Percentiles rank a stretch among this genome's conserved stretches.
These are phyloP conservation scores for Dolichoris vasculosae DNA, from an alignment of 1,140 invertebrate species.

Conservation along the genomic window DNA sequence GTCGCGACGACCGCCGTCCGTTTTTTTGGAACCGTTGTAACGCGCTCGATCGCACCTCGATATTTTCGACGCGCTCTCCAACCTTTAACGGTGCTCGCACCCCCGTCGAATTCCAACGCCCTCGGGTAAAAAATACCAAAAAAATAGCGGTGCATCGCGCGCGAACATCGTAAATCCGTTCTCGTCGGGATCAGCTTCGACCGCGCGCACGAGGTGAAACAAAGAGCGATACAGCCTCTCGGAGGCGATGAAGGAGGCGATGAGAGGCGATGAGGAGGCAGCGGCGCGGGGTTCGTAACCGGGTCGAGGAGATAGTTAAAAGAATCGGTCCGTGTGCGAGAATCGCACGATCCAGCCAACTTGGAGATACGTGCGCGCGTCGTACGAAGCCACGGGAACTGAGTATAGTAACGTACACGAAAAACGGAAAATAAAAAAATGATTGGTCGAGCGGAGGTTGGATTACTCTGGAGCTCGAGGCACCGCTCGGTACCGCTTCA, in stretches of 20 bases:
- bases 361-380: background rate
- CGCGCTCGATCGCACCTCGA: background rate
- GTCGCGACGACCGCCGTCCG: background rate
- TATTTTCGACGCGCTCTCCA: background rate
- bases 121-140: too few species aligned
- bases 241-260: constrained; percentile 28
- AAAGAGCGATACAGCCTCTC: constrained; percentile 25
- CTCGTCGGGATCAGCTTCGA: constrained; percentile 43
- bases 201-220: background rate
- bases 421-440: constrained; percentile 14
- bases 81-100: too few species aligned
- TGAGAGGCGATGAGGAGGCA: too few species aligned
- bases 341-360: background rate
- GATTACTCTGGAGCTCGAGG: constrained; percentile 47
- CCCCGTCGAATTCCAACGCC: background rate
- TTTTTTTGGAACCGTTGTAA: background rate
- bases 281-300: too few species aligned
- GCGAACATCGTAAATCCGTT: constrained; percentile 38
- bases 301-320: constrained; percentile 48
- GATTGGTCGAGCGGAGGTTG: constrained; percentile 17
- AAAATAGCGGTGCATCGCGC: constrained; percentile 34
- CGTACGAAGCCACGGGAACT: background rate
- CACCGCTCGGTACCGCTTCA: constrained; percentile 62
- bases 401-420: background rate
- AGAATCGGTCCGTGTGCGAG: background rate